Evolutionary conservation across 2,797 vertebrate genomes (phyloP), one percentile per base, ranked within the genome.

Genomic region (Austrolebias charrua): DNA sequence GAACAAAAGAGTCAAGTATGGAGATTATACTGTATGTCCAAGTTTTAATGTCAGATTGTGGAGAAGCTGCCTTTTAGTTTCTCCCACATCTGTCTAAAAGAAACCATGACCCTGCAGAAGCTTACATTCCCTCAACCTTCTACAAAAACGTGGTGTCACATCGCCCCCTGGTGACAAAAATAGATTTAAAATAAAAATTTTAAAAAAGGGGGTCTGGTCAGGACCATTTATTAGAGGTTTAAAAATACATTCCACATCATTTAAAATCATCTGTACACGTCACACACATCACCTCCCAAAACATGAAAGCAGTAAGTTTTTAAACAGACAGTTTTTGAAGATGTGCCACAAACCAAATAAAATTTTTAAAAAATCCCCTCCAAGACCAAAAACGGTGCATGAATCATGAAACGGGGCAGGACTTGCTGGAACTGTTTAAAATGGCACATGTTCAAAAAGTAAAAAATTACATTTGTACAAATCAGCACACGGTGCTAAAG

Each of bases 401-500:
- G 24, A 24, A 24, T 24, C 24, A 24, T 24, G 24, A 24, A 24
- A 24, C 24, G 24, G 24, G 24, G 1, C 1, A 24, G 3, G 24
- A 24, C 24, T 24, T 24, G 24, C 24, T 24, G 24, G 24, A 11
- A 20, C 10, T 33, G 31, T 33, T 6, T 6, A 33, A 5, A 38
- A 9, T 9, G 35, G 9, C 35, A 38, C 35, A 10, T 38, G 6
- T 38, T 38, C 35, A 38, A 38, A 38, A 38, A 38, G 35, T 50
- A 73, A 80, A 79, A 50, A 76, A 24, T 24, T 81, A 81, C 55
- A 78, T 67, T 57, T 87, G 73, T 86, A 84, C 81, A 89, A 76
- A n/a, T 55, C 18, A 62, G 60, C 79, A 85, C 72, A 80, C 18
- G 0, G 75, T 81, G 73, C 76, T 20, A 43, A n/a, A 45, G 73